These are phyloP conservation scores for Nephila pilipes DNA, from an alignment of 1,140 invertebrate species.

Conservation along the genomic window DNA sequence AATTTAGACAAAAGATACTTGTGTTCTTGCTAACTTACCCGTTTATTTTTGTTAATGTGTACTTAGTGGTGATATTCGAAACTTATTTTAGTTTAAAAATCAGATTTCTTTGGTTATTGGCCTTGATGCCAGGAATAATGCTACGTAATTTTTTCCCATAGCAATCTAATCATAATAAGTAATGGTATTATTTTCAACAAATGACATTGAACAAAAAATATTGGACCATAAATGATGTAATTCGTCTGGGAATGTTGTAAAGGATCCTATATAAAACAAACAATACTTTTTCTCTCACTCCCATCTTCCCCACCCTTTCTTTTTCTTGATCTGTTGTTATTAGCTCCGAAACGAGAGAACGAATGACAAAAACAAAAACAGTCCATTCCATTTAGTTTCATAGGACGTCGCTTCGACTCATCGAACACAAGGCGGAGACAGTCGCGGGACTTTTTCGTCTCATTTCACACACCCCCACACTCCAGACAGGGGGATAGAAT, in stretches of 20 bases:
- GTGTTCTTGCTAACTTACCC: no score
- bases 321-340: background rate
- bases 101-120: no score
- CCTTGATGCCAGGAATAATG: no score
- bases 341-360: background rate
- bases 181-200: no score
- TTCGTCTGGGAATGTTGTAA: background rate
- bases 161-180: no score
- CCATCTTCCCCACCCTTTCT: background rate
- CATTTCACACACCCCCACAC: background rate
- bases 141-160: no score
- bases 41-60: no score
- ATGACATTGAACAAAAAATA: no score
- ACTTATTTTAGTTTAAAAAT: no score
- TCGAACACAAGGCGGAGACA: background rate
- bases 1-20: no score
- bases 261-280: background rate
- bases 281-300: background rate
- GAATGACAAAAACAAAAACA: background rate
- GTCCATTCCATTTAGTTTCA: conserved; percentile 23
- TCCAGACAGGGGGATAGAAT: background rate
- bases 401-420: conserved; percentile 1
- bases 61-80: no score
- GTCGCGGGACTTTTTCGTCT: conserved; percentile 19
- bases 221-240: no score